Evolutionary conservation across 1,140 invertebrate species (phyloP).

Genomic region (Bathynomus jamesi): DNA sequence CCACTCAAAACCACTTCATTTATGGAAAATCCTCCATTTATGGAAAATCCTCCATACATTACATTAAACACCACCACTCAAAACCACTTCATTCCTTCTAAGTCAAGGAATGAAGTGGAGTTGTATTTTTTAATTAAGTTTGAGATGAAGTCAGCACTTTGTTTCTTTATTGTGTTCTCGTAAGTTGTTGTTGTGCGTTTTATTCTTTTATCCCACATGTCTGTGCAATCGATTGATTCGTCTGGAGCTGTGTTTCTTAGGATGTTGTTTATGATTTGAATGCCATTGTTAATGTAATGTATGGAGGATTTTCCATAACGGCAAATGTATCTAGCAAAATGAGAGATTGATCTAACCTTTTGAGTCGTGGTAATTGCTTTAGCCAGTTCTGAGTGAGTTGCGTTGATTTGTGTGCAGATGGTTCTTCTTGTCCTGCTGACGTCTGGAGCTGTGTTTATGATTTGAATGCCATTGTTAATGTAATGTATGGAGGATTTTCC

Average conservation of each 20-base stretch:
- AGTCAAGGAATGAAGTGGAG: too few relatives aligned
- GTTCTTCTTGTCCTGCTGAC: background rate
- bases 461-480: background rate
- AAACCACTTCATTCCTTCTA: too few relatives aligned
- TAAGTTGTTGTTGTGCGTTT: too few relatives aligned
- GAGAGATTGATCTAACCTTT: background rate
- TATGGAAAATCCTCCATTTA: too few relatives aligned
- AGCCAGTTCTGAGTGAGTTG: background rate
- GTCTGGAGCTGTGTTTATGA: background rate
- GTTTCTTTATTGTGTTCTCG: too few relatives aligned
- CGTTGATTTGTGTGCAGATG: background rate
- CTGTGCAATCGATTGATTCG: too few relatives aligned
- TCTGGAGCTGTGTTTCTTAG: background rate
- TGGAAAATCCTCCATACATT: background rate
- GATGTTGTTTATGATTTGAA: background rate
- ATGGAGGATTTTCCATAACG: background rate
- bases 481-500: background rate
- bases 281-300: background rate
- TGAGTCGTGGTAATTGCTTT: background rate
- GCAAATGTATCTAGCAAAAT: background rate
- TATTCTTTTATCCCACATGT: too few relatives aligned
- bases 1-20: too few relatives aligned
- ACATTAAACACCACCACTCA: too few relatives aligned
- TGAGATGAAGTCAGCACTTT: too few relatives aligned
- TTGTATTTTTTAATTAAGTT: too few relatives aligned